Percentiles rank a stretch among this genome's conserved stretches.
Evolutionary conservation across 2,113 vertebrate genomes (phyloP).

Genomic region (Cebidichthys violaceus): DNA sequence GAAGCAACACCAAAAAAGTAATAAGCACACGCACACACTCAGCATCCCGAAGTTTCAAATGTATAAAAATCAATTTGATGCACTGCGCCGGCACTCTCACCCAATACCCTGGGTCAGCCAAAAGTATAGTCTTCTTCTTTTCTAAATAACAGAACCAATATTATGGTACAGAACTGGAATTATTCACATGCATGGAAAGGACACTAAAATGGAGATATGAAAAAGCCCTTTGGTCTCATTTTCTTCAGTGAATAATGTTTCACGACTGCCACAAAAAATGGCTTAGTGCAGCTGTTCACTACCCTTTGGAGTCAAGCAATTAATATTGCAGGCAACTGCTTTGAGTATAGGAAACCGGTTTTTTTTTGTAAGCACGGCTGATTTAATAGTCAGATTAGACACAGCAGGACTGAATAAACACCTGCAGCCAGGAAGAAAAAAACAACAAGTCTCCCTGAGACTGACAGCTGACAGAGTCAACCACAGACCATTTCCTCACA

Average conservation of each 20-base stretch:
- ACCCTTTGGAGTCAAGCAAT: conserved; percentile 17
- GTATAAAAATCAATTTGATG: conserved; percentile 4
- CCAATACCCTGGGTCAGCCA: not conserved
- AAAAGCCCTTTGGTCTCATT: not conserved
- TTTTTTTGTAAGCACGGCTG: conserved; percentile 21
- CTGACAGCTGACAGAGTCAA: conserved; percentile 65
- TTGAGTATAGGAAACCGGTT: conserved; percentile 10
- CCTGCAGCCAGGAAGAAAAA: conserved; percentile 26
- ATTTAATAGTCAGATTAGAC: conserved; percentile 55
- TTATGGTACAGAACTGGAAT: not conserved
- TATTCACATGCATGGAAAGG: not conserved
- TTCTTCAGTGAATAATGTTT: conserved; percentile 3
- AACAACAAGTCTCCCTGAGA: conserved; percentile 24
- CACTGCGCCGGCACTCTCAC: not conserved
- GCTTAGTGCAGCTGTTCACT: conserved; percentile 19
- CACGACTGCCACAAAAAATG: conserved; percentile 21
- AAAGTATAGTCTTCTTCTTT: not conserved
- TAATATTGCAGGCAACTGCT: conserved; percentile 22
- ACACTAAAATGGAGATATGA: not conserved
- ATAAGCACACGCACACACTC: not conserved
- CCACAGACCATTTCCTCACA: conserved; percentile 38
- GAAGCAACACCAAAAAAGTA: conserved; percentile 10
- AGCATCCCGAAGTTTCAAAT: not conserved
- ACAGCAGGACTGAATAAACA: conserved; percentile 45
- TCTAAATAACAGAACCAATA: not conserved